A percentile compares a stretch with the other conserved stretches of the same genome.
Conservation (phyloP, 2,888 invertebrate genomes). For the Zootermopsis nevadensis region DNA sequence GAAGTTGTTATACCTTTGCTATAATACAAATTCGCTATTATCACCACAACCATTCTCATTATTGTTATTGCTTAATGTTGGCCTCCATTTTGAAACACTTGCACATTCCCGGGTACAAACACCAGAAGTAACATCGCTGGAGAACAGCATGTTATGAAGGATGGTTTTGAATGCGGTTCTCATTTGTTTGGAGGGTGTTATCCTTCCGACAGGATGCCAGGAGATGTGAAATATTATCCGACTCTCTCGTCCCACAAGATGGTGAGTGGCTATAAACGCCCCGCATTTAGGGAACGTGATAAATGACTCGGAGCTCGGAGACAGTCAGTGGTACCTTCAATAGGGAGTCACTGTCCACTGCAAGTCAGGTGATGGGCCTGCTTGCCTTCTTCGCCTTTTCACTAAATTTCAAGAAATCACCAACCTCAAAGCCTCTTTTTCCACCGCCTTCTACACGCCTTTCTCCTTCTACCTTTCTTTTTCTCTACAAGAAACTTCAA, state of each 20-base stretch:
- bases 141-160: background rate
- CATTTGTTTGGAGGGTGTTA: constrained; percentile 1
- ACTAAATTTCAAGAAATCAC: constrained; percentile 26
- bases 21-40: too few relatives aligned
- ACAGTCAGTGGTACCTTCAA: background rate
- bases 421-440: constrained; percentile 29
- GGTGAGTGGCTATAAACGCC: constrained; percentile 10
- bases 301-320: background rate
- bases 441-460: constrained; percentile 20
- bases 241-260: background rate
- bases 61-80: too few relatives aligned
- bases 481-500: background rate
- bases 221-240: background rate
- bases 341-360: background rate
- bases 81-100: too few relatives aligned
- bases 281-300: background rate
- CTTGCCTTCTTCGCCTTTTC: background rate
- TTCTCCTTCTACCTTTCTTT: constrained; percentile 6
- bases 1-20: too few relatives aligned
- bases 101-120: too few relatives aligned
- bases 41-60: too few relatives aligned
- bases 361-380: background rate
- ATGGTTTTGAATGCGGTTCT: background rate
- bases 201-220: constrained; percentile 3
- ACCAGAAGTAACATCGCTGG: background rate